Base-by-base conservation (phyloP, 1,140 invertebrate species). In the Condylostylus longicornis region DNA sequence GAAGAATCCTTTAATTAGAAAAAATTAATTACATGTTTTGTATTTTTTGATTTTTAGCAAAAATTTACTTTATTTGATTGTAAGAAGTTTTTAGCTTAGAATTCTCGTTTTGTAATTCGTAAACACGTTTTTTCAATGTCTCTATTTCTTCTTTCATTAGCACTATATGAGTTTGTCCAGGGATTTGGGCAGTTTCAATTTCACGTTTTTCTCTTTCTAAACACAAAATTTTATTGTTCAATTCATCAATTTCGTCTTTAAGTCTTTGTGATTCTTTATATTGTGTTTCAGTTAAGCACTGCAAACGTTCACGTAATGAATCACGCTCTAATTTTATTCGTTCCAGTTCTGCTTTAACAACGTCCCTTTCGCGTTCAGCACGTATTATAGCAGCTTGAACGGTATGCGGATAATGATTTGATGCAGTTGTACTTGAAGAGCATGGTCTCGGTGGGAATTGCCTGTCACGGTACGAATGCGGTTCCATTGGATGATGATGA, bases 241-340 rank as follows among this genome's bases (percentile, higher is more conserved):
- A 30, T 5, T 50, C 46, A 12, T 50, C 43, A 21, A 48, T 50
- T 15, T 51, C 46, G 15, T 42, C 10, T n/a, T 53, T 50, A 14
- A 49, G 19, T 0, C 41, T 29, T 21, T 56, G 42, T 13, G 50
- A 30, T 39, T 57, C 52, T 18, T 48, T 46, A 15, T 46, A 38
- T 33, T 59, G 56, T 5, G 49, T 15, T 35, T 57, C 47, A 1
- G 50, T 40, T 2, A 33, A 40, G 18, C 41, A 39, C 1, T 57
- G 27, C 2, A 57, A 48, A 15, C 54, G 53, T 27, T 59, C 56
- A 6, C 56, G 40, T 14, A 59, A 22, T 0, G 43, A 48, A 15
- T 59, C 49, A 8, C 53, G 38, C 37, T 59, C 56, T 35, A 48
- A 54, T n/a, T 50, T 49, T 5, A 59, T 29, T 0, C 53, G 45